Conservation (phyloP, 2,113 vertebrate genomes). For the Sisor rabdophorus region DNA sequence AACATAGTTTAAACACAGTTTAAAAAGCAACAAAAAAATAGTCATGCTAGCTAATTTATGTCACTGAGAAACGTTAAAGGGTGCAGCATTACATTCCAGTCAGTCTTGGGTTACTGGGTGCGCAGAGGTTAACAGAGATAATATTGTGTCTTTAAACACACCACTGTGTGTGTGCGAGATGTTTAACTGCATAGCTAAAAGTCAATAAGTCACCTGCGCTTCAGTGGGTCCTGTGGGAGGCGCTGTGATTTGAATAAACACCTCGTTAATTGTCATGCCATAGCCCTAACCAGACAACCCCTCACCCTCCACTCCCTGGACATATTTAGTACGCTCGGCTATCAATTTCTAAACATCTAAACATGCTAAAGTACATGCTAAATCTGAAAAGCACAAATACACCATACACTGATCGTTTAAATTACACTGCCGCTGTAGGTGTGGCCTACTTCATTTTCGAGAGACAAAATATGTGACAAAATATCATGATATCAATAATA, state of each 20-base stretch:
- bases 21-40: no score
- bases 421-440: no score
- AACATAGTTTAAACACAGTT: no score
- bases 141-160: background rate
- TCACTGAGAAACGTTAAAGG: background rate
- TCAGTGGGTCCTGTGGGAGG: constrained; percentile 10
- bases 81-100: constrained; percentile 21
- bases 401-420: no score
- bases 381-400: background rate
- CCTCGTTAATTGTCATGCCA: constrained; percentile 43
- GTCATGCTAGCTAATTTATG: constrained; percentile 34
- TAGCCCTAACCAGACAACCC: no score
- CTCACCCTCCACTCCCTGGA: no score
- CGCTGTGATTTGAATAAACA: constrained; percentile 41
- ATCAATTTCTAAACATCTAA: constrained; percentile 18
- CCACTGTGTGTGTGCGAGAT: background rate
- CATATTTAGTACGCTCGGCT: constrained; percentile 12
- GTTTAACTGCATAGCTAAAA: constrained; percentile 25
- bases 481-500: no score
- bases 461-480: no score
- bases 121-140: constrained; percentile 35
- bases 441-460: no score
- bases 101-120: constrained; percentile 25
- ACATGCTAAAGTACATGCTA: constrained; percentile 6
- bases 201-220: constrained; percentile 46